These are phyloP conservation scores for Calidris pugnax DNA, from an alignment of 2,113 vertebrate species.

Conservation along the genomic window DNA sequence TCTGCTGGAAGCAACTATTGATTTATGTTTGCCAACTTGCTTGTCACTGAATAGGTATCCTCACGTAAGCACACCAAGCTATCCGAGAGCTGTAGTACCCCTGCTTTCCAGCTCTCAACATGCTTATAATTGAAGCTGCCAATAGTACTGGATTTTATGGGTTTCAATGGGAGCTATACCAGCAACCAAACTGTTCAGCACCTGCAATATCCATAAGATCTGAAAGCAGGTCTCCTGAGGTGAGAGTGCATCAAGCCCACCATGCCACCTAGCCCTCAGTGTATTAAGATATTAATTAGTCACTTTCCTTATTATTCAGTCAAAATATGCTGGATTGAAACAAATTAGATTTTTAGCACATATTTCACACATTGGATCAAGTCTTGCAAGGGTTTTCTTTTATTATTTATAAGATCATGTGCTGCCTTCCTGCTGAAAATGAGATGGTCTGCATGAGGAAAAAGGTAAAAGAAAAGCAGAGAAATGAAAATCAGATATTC, in stretches of 20 bases:
- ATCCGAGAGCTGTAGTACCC: neutral
- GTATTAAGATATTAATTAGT: conserved; percentile 79
- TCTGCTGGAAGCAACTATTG: neutral
- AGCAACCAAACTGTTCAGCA: neutral
- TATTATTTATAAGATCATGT: conserved; percentile 84
- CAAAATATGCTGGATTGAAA: conserved; percentile 80
- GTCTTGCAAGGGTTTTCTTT: conserved; percentile 81
- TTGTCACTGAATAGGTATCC: neutral
- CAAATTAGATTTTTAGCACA: conserved; percentile 83
- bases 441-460: conserved; percentile 84
- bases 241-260: conserved; percentile 40
- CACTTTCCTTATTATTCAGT: conserved; percentile 79
- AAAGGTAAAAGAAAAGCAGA: conserved; percentile 87
- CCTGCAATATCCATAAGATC: neutral
- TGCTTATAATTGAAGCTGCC: neutral
- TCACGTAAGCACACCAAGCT: neutral
- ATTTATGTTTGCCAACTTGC: neutral
- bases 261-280: conserved; percentile 52
- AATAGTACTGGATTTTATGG: neutral
- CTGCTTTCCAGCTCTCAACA: neutral
- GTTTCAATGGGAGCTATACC: neutral
- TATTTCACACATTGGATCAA: conserved; percentile 80
- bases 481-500: conserved; percentile 87
- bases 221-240: conserved; percentile 53
- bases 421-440: conserved; percentile 82